phyloP scores from a whole-genome alignment of 2,113 vertebrate genomes.

The Brachyistius frenatus region DNA sequence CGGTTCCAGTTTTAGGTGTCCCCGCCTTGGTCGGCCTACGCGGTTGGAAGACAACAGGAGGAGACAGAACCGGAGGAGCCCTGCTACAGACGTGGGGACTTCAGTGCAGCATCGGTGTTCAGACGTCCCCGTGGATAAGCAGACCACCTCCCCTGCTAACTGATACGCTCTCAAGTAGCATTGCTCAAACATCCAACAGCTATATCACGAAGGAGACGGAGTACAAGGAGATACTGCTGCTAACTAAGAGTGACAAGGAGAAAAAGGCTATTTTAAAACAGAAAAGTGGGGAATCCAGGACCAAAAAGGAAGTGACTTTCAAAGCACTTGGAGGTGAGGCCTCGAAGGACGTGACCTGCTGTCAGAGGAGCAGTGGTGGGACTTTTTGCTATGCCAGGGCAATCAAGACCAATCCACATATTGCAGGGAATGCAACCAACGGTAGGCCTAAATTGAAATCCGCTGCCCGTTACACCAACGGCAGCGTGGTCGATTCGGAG shows the following conservation, averaged over 20 bases:
- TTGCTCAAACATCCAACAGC: slow-evolving; percentile 56
- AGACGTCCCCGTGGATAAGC: slow-evolving; percentile 80
- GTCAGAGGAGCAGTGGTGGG: slow-evolving; percentile 52
- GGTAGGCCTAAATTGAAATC: slow-evolving; percentile 58
- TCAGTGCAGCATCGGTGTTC: slow-evolving; percentile 82
- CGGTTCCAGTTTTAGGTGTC: slow-evolving; percentile 82
- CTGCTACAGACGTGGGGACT: slow-evolving; percentile 74
- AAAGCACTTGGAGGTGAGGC: slow-evolving; percentile 71
- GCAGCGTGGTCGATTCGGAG: slow-evolving; percentile 83
- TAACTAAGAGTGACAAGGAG: slow-evolving; percentile 70
- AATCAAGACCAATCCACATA: slow-evolving; percentile 75
- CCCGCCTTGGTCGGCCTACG: slow-evolving; percentile 80
- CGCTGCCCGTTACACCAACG: slow-evolving; percentile 76
- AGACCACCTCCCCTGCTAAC: slow-evolving; percentile 59
- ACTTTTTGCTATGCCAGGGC: slow-evolving; percentile 68
- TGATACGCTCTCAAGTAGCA: slow-evolving; percentile 53
- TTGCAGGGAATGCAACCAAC: slow-evolving; percentile 47
- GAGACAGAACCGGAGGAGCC: slow-evolving; percentile 60
- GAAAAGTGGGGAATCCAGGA: slow-evolving; percentile 76
- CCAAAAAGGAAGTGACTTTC: slow-evolving; percentile 85
- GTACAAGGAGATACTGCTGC: slow-evolving; percentile 49
- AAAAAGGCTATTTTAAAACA: slow-evolving; percentile 78
- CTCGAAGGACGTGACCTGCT: slow-evolving; percentile 64
- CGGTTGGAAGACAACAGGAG: slow-evolving; percentile 76
- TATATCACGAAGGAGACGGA: slow-evolving; percentile 55